Percentiles rank a stretch among this genome's conserved stretches.
phyloP scores from a whole-genome alignment of 2,113 vertebrate genomes.

The Orthonyx spaldingii region DNA sequence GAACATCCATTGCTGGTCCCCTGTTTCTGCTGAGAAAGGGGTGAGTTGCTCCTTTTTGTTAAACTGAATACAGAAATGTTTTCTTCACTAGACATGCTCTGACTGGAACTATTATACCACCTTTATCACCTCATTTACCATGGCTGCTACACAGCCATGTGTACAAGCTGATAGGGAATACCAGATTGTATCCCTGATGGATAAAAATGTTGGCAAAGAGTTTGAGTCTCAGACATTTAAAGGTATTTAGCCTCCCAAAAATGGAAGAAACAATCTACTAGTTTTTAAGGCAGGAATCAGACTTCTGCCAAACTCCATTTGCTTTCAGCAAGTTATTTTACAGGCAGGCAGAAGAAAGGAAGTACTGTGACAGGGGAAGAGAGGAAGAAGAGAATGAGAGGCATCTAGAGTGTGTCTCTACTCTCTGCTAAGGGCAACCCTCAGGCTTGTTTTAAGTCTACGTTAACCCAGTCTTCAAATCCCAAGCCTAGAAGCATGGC shows the following conservation, averaged over 20 bases:
- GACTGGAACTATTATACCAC: neutral
- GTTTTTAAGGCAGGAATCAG: neutral
- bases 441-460: neutral
- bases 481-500: neutral
- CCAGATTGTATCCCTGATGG: neutral
- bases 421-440: neutral
- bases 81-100: neutral
- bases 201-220: neutral
- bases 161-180: neutral
- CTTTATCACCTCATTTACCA: neutral
- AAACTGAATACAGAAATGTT: neutral
- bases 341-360: neutral
- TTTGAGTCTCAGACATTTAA: neutral
- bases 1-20: neutral
- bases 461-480: neutral
- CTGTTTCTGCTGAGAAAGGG: constrained; percentile 1
- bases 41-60: neutral
- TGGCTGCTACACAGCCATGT: neutral
- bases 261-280: neutral
- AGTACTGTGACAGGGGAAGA: neutral
- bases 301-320: neutral
- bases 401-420: neutral
- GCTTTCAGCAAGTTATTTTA: neutral
- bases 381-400: neutral
- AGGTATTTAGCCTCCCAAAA: neutral